phyloP scores from a whole-genome alignment of 2,113 vertebrate species.

The Embiotoca jacksoni region DNA sequence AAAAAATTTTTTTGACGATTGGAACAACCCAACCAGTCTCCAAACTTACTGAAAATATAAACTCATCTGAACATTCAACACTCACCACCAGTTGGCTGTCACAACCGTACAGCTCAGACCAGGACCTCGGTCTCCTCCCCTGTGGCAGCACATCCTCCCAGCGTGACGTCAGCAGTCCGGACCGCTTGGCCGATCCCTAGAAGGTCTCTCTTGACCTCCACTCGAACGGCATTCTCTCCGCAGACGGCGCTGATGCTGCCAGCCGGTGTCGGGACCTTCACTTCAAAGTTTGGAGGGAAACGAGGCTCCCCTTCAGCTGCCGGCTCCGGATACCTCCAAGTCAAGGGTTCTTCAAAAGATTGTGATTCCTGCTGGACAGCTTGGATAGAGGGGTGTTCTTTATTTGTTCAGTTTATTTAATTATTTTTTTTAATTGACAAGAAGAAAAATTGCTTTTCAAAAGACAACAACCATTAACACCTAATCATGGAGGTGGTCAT shows the following conservation, averaged over 20 bases:
- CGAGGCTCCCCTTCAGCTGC: slow-evolving; percentile 31
- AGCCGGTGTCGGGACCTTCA: slow-evolving; percentile 4
- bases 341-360: slow-evolving; percentile 19
- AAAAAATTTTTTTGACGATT: too few species aligned
- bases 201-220: slow-evolving; percentile 74
- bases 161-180: slow-evolving; percentile 46
- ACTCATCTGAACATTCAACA: neutral
- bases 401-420: too few species aligned
- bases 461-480: too few species aligned
- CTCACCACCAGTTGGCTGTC: slow-evolving; percentile 72
- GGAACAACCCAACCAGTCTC: too few species aligned
- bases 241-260: slow-evolving; percentile 52
- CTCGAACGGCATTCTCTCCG: slow-evolving; percentile 43
- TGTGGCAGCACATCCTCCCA: slow-evolving; percentile 66
- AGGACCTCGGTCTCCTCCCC: slow-evolving; percentile 48
- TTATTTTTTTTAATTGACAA: too few species aligned
- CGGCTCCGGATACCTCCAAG: slow-evolving; percentile 55
- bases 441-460: too few species aligned
- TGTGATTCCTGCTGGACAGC: slow-evolving; percentile 45
- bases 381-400: neutral
- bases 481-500: too few species aligned
- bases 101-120: slow-evolving; percentile 66
- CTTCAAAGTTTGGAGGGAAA: slow-evolving; percentile 36
- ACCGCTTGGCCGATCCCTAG: slow-evolving; percentile 63
- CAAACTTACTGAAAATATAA: neutral